Conservation (phyloP, 92 coral and sea anemone species). For the Zoanthus sansibaricus region DNA sequence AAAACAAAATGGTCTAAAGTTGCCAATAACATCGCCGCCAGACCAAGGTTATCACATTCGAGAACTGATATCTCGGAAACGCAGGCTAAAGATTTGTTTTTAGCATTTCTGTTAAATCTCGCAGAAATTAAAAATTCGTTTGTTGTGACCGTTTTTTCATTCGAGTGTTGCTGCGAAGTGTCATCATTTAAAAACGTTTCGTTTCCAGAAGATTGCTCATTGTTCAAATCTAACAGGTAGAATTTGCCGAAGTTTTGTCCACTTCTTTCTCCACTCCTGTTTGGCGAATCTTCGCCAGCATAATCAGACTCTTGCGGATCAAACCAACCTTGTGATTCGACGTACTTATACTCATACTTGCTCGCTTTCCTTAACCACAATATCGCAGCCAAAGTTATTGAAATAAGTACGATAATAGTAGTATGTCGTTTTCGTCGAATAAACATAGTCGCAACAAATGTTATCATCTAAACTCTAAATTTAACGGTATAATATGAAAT, state of each 20-base stretch:
- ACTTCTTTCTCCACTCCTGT: background rate
- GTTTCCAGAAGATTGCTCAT: background rate
- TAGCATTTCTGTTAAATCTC: constrained; percentile 16
- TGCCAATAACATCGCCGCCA: constrained; percentile 59
- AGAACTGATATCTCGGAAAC: constrained; percentile 63
- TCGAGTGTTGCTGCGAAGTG: background rate
- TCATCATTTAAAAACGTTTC: too few species aligned
- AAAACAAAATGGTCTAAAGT: constrained; percentile 66
- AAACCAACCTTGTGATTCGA: constrained; percentile 17
- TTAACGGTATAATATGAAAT: too few species aligned
- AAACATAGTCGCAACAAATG: background rate
- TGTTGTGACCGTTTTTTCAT: background rate
- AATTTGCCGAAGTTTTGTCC: background rate
- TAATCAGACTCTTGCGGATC: constrained; percentile 28
- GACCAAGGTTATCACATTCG: constrained; percentile 63
- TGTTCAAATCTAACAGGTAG: background rate
- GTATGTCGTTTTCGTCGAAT: background rate
- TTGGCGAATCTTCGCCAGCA: background rate
- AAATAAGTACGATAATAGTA: background rate
- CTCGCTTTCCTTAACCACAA: constrained; percentile 16
- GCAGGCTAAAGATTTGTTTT: constrained; percentile 33
- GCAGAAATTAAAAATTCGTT: constrained; percentile 20
- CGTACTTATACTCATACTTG: background rate
- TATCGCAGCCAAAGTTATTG: background rate
- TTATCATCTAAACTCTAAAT: too few species aligned